Conservation (phyloP, 2,113 vertebrate genomes). For the Dicrurus megarhynchus region DNA sequence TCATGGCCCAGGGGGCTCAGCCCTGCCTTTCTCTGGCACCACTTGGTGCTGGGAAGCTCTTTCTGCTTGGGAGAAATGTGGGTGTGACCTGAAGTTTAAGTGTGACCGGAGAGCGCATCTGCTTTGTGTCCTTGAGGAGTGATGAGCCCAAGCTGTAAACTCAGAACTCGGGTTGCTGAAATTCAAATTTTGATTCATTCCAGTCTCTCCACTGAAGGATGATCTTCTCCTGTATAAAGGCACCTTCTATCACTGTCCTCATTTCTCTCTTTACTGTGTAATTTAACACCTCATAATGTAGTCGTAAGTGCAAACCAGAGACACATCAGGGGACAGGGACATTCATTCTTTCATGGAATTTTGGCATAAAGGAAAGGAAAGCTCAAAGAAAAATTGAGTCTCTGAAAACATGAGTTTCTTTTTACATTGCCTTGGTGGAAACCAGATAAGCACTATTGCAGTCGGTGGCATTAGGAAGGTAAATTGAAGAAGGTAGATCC, state of each 20-base stretch:
- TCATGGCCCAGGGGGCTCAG: not conserved
- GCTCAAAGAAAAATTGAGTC: not conserved
- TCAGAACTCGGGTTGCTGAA: not conserved
- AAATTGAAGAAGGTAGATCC: not conserved
- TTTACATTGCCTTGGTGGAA: not conserved
- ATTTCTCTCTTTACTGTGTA: not conserved
- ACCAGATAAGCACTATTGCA: not conserved
- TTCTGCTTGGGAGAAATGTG: not conserved
- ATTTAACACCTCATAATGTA: not conserved
- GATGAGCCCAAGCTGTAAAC: not conserved
- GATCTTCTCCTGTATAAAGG: not conserved
- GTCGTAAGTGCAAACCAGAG: not conserved
- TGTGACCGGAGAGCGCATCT: fast-evolving
- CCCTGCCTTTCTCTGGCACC: not conserved
- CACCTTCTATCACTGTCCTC: not conserved
- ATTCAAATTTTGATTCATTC: not conserved
- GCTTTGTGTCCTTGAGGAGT: not conserved
- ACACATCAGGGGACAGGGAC: not conserved
- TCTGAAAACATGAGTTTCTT: not conserved
- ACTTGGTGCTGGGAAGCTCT: not conserved
- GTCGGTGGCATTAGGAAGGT: not conserved
- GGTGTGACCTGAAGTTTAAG: not conserved
- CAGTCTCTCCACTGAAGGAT: not conserved
- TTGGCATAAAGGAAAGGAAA: not conserved
- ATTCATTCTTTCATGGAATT: not conserved